Percentiles rank a stretch among this genome's conserved stretches.
phyloP scores from a whole-genome alignment of 2,888 invertebrate species.

The Teleogryllus oceanicus region DNA sequence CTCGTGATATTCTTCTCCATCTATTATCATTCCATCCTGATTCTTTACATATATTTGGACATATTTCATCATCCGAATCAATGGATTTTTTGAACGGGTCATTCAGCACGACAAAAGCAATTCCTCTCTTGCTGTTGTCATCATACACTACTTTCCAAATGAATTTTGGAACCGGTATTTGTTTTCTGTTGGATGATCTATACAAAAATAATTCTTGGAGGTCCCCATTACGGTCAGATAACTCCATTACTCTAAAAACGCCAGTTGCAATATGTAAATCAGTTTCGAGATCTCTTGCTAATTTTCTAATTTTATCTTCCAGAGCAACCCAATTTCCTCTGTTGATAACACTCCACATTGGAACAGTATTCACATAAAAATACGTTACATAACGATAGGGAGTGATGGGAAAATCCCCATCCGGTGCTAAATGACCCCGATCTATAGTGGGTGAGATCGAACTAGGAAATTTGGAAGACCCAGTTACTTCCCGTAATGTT shows the following conservation, averaged over 20 bases:
- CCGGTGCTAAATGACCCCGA: background rate
- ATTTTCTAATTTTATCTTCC: background rate
- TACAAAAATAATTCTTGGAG: background rate
- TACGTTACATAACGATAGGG: background rate
- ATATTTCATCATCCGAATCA: background rate
- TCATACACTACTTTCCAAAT: slow-evolving; percentile 18
- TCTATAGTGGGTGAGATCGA: background rate
- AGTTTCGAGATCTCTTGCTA: background rate
- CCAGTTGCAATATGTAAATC: background rate
- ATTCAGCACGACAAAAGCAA: slow-evolving; percentile 19
- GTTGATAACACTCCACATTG: background rate
- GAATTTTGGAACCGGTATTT: slow-evolving; percentile 18
- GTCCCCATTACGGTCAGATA: background rate
- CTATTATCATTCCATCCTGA: background rate
- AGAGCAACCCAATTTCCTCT: background rate
- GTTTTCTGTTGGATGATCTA: background rate
- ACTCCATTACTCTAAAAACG: background rate
- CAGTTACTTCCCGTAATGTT: background rate
- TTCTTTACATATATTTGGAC: background rate
- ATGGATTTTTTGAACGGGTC: background rate
- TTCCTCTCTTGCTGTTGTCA: background rate
- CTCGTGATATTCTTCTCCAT: background rate
- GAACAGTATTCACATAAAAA: background rate
- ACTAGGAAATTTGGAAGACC: background rate
- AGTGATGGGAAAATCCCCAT: background rate